These are phyloP conservation scores for Gouania willdenowi DNA, from an alignment of 2,797 vertebrate species.

Conservation along the genomic window DNA sequence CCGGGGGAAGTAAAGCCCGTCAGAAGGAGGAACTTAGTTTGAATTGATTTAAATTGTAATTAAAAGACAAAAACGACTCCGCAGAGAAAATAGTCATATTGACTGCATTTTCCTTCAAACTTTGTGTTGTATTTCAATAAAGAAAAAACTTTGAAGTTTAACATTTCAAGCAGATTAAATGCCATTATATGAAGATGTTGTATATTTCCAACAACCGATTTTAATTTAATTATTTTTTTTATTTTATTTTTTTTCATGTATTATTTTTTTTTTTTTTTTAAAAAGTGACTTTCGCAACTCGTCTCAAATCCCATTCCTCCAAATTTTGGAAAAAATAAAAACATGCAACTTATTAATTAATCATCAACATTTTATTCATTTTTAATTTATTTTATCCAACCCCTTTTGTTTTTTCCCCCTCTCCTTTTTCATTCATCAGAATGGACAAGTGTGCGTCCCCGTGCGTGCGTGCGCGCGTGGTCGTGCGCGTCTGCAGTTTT, in stretches of 20 bases:
- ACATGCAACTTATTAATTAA: slow-evolving; percentile 20
- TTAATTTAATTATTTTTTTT: no score
- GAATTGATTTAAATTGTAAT: slow-evolving; percentile 71
- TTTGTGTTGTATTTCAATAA: no score
- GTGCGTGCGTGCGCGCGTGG: slow-evolving; percentile 12
- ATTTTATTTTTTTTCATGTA: slow-evolving; percentile 3
- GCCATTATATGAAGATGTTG: no score
- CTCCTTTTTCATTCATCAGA: slow-evolving; percentile 1
- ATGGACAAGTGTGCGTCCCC: no score
- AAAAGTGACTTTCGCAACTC: no score
- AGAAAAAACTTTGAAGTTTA: no score
- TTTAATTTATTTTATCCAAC: background rate
- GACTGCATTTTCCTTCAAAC: slow-evolving; percentile 8
- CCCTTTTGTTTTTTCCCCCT: background rate
- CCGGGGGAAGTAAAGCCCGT: slow-evolving; percentile 83
- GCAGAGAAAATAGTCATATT: slow-evolving; percentile 38
- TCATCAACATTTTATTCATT: slow-evolving; percentile 28
- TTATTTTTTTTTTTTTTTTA: background rate
- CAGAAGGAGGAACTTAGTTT: slow-evolving; percentile 79
- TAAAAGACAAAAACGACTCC: slow-evolving; percentile 41
- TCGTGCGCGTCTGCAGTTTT: no score
- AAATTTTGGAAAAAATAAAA: background rate
- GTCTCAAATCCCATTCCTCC: no score
- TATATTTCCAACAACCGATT: no score
- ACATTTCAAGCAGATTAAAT: no score